Conservation (phyloP, 2,888 invertebrate species). For the Rhorus exstirpatorius region DNA sequence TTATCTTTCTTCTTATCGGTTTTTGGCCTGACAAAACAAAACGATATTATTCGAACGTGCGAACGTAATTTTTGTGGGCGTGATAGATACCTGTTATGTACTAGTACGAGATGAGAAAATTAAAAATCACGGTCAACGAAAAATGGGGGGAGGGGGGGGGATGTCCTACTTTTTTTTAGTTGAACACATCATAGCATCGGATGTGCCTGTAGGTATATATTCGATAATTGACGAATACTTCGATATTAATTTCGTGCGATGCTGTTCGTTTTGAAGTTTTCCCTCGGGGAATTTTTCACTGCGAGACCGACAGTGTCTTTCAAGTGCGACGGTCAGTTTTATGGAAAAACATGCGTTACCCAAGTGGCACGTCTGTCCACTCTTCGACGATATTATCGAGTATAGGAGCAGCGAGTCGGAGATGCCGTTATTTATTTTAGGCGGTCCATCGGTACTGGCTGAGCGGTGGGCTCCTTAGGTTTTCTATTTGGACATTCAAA, state of each 20-base stretch:
- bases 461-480: constrained; percentile 7
- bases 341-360: background rate
- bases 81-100: constrained; percentile 24
- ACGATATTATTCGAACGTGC: background rate
- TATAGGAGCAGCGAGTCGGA: constrained; percentile 12
- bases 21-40: background rate
- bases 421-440: constrained; percentile 67
- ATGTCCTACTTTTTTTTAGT: constrained; percentile 61
- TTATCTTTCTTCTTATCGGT: background rate
- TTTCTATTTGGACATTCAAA: constrained; percentile 62
- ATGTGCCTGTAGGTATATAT: background rate
- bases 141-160: background rate
- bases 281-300: background rate
- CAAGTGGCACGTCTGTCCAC: background rate
- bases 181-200: constrained; percentile 1
- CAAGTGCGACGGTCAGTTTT: constrained; percentile 18
- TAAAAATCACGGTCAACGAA: background rate
- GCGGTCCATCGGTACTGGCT: constrained; percentile 35
- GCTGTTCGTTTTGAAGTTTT: background rate
- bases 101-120: constrained; percentile 10
- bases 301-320: background rate
- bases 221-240: background rate
- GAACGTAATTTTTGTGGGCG: constrained; percentile 6
- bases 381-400: background rate
- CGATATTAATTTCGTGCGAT: background rate